Conservation (phyloP, 92 coral and sea anemone genomes). For the Palythoa heliodiscus region DNA sequence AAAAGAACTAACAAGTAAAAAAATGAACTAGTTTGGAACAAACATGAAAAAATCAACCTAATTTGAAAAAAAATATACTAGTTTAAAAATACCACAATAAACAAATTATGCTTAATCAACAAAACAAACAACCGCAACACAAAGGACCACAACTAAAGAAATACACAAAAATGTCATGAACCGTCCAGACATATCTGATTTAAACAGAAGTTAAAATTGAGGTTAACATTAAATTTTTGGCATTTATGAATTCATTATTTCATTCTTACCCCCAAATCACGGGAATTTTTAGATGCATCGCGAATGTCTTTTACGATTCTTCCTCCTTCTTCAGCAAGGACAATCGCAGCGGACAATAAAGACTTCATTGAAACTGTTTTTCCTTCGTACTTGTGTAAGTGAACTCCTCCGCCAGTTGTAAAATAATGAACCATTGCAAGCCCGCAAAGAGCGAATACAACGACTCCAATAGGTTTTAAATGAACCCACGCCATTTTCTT, state of each 20-base stretch:
- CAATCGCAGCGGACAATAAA: conserved; percentile 31
- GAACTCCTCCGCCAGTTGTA: conserved; percentile 44
- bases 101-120: too few species aligned
- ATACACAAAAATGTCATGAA: too few species aligned
- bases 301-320: conserved; percentile 26
- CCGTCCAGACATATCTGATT: too few species aligned
- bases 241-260: not conserved
- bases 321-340: conserved; percentile 42
- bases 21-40: too few species aligned
- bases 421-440: conserved; percentile 36
- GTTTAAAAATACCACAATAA: too few species aligned
- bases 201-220: too few species aligned
- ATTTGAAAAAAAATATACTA: too few species aligned
- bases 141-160: too few species aligned
- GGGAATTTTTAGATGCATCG: conserved; percentile 17
- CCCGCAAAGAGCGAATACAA: conserved; percentile 32
- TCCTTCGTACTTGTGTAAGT: conserved; percentile 27
- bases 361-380: conserved; percentile 38
- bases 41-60: too few species aligned
- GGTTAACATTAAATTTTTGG: too few species aligned
- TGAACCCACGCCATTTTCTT: conserved; percentile 36
- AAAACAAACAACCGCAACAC: too few species aligned
- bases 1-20: too few species aligned
- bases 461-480: conserved; percentile 28
- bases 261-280: conserved; percentile 35